These are phyloP conservation scores for Ranitomeya variabilis DNA, from an alignment of 2,113 vertebrate genomes.

Conservation along the genomic window DNA sequence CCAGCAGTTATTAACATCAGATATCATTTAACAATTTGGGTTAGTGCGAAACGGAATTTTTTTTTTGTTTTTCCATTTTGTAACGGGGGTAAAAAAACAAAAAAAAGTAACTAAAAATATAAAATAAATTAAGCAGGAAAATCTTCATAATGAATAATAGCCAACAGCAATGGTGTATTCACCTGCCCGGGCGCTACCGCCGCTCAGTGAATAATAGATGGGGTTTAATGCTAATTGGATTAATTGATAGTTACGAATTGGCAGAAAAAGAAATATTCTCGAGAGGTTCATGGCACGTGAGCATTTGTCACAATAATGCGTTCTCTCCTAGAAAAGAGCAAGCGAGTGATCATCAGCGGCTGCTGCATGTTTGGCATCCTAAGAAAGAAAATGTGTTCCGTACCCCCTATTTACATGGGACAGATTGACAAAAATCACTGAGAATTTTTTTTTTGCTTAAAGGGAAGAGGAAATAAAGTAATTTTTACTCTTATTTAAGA, in stretches of 20 bases:
- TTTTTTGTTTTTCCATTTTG: no score
- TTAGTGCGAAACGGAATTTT: neutral
- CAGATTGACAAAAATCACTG: neutral
- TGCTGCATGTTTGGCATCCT: no score
- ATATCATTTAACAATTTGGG: conserved; percentile 8
- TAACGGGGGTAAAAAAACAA: no score
- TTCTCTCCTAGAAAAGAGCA: neutral
- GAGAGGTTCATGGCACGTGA: neutral
- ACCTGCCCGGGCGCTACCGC: neutral
- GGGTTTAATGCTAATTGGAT: neutral
- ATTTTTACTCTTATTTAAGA: no score
- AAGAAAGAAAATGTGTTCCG: no score
- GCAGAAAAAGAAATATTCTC: neutral
- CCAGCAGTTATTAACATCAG: conserved; percentile 6
- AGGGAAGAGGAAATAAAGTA: no score
- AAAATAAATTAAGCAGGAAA: neutral
- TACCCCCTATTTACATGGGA: neutral
- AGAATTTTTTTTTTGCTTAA: no score
- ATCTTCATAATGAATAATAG: neutral
- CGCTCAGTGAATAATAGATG: neutral
- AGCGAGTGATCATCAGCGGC: neutral
- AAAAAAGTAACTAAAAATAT: neutral
- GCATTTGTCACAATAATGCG: neutral
- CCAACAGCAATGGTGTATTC: neutral
- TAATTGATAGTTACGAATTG: neutral